Evolutionary conservation across 2,888 invertebrate genomes (phyloP).

Genomic region (Metalampra italica): DNA sequence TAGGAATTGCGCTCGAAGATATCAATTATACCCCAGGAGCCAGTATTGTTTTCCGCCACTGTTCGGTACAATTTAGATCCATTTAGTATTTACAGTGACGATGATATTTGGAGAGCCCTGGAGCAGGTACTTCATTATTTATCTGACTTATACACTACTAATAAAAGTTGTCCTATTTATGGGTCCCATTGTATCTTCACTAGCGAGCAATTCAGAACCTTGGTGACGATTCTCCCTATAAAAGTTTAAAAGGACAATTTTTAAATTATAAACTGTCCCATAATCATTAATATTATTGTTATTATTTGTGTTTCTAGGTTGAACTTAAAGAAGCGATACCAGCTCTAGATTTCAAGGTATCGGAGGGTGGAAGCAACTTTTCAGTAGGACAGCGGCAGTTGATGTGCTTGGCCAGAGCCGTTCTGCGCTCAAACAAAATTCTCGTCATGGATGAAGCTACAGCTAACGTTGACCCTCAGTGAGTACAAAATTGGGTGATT

Average conservation of each 20-base stretch:
- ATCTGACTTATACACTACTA: neutral
- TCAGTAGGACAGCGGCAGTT: slow-evolving; percentile 95
- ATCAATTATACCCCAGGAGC: slow-evolving; percentile 86
- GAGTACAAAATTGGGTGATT: no score
- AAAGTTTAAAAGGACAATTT: no score
- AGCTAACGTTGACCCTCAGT: slow-evolving; percentile 93
- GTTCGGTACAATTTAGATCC: slow-evolving; percentile 86
- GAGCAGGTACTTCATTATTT: slow-evolving; percentile 69
- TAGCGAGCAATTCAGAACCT: no score
- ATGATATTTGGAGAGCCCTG: slow-evolving; percentile 82
- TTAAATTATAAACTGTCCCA: no score
- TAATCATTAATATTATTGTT: no score
- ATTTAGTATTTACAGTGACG: slow-evolving; percentile 80
- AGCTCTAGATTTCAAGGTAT: slow-evolving; percentile 83
- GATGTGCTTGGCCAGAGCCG: slow-evolving; percentile 92
- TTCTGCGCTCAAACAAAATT: slow-evolving; percentile 89
- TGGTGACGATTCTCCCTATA: no score
- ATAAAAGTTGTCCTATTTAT: no score
- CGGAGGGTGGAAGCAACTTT: slow-evolving; percentile 88
- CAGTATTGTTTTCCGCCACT: slow-evolving; percentile 82
- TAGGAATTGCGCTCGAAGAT: slow-evolving; percentile 81
- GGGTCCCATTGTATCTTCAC: no score
- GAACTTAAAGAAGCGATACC: slow-evolving; percentile 84
- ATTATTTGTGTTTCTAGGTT: slow-evolving; percentile 65
- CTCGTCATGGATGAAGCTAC: slow-evolving; percentile 96